phyloP scores from a whole-genome alignment of 2,888 invertebrate genomes.

The Ryuthela nishihirai region DNA sequence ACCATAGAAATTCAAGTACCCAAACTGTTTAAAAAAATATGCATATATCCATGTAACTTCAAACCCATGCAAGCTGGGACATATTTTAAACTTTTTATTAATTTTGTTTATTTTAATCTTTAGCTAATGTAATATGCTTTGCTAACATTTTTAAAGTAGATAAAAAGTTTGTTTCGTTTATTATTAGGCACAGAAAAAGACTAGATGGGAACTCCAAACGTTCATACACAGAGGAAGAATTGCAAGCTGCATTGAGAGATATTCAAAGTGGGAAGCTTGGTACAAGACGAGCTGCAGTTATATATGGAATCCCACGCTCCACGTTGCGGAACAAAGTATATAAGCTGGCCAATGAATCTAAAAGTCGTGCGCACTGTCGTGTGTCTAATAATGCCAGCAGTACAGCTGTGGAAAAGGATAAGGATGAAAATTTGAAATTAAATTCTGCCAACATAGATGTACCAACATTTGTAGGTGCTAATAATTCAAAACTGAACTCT shows the following conservation, averaged over 20 bases:
- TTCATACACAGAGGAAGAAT: conserved; percentile 92
- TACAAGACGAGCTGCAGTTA: conserved; percentile 85
- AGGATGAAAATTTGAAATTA: conserved; percentile 8
- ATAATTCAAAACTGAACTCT: conserved; percentile 17
- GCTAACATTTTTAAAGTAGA: too few relatives aligned
- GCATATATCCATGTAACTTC: too few relatives aligned
- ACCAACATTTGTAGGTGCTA: conserved; percentile 10
- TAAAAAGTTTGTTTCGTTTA: too few relatives aligned
- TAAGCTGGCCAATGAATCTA: conserved; percentile 49
- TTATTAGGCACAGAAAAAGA: conserved; percentile 51
- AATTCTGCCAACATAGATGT: conserved; percentile 11
- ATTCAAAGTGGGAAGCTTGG: conserved; percentile 90
- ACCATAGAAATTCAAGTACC: too few relatives aligned
- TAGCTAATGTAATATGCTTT: too few relatives aligned
- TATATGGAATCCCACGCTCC: conserved; percentile 94
- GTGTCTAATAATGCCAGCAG: conserved; percentile 4
- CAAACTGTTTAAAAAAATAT: too few relatives aligned
- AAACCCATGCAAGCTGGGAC: too few relatives aligned
- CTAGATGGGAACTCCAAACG: conserved; percentile 61
- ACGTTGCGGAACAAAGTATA: conserved; percentile 88
- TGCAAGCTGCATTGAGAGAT: conserved; percentile 88
- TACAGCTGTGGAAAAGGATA: conserved; percentile 14
- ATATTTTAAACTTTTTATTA: too few relatives aligned
- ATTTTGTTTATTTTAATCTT: too few relatives aligned
- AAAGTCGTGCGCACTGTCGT: conserved; percentile 14